These are phyloP conservation scores for Acleris holmiana DNA, from an alignment of 2,888 invertebrate species.

Conservation along the genomic window DNA sequence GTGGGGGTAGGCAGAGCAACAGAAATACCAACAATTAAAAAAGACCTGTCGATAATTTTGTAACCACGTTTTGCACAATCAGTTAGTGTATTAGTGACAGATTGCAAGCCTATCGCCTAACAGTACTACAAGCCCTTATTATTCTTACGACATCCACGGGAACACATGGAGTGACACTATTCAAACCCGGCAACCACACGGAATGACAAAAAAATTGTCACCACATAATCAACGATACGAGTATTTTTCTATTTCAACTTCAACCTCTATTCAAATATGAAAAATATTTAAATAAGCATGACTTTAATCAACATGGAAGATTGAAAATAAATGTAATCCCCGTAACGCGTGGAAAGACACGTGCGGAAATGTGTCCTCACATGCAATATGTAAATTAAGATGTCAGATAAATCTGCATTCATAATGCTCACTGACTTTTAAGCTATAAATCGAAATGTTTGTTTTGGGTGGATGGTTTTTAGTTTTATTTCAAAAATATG, in stretches of 20 bases:
- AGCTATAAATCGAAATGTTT: conserved; percentile 40
- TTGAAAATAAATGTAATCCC: conserved; percentile 78
- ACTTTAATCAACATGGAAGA: conserved; percentile 49
- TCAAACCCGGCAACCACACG: too few relatives aligned
- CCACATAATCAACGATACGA: too few relatives aligned
- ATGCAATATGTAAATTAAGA: conserved; percentile 62
- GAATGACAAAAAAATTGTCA: too few relatives aligned
- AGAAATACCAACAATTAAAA: too few relatives aligned
- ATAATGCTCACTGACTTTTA: conserved; percentile 48
- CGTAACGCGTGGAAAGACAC: conserved; percentile 61
- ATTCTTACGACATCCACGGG: too few relatives aligned
- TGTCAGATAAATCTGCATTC: conserved; percentile 54
- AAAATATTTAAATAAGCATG: conserved; percentile 20
- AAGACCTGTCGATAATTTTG: too few relatives aligned
- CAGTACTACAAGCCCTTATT: too few relatives aligned
- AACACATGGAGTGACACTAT: too few relatives aligned
- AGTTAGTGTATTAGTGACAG: too few relatives aligned
- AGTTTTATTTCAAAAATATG: neutral
- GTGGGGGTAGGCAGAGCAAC: too few relatives aligned
- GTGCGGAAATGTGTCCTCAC: conserved; percentile 52
- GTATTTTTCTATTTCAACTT: neutral
- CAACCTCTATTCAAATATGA: conserved; percentile 12
- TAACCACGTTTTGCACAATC: too few relatives aligned
- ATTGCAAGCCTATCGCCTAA: too few relatives aligned
- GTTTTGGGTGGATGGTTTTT: conserved; percentile 16